Evolutionary conservation across 2,888 invertebrate genomes (phyloP).

Genomic region (Luperina testacea): DNA sequence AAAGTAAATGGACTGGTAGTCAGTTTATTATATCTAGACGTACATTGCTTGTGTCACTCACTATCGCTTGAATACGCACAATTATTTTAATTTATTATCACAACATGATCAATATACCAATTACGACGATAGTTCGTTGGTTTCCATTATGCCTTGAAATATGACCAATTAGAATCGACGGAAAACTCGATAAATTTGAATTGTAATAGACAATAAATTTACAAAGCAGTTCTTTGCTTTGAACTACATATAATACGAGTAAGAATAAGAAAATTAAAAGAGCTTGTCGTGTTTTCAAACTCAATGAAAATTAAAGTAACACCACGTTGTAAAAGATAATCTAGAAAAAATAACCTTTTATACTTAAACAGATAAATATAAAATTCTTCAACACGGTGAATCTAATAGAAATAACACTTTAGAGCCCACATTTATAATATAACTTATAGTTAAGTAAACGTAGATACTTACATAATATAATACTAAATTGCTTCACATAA

Average conservation of each 20-base stretch:
- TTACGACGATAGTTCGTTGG: conserved; percentile 16
- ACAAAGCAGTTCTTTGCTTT: background rate
- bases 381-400: background rate
- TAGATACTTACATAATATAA: background rate
- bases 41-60: conserved; percentile 14
- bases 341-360: background rate
- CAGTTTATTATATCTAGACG: background rate
- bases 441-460: background rate
- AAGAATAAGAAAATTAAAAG: background rate
- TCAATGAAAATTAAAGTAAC: background rate
- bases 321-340: background rate
- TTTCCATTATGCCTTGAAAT: conserved; percentile 1
- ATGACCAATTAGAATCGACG: conserved; percentile 2
- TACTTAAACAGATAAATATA: background rate
- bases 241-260: too few relatives aligned
- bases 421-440: background rate
- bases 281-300: background rate
- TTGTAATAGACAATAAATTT: background rate
- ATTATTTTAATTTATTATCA: conserved; percentile 10
- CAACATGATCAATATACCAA: conserved; percentile 15
- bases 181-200: background rate
- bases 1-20: conserved; percentile 8
- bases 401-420: background rate
- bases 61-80: conserved; percentile 19
- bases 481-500: conserved; percentile 4